Evolutionary conservation across 2,888 invertebrate genomes (phyloP), one percentile per base, ranked within the genome.

Genomic region (Thereva nobilitata): DNA sequence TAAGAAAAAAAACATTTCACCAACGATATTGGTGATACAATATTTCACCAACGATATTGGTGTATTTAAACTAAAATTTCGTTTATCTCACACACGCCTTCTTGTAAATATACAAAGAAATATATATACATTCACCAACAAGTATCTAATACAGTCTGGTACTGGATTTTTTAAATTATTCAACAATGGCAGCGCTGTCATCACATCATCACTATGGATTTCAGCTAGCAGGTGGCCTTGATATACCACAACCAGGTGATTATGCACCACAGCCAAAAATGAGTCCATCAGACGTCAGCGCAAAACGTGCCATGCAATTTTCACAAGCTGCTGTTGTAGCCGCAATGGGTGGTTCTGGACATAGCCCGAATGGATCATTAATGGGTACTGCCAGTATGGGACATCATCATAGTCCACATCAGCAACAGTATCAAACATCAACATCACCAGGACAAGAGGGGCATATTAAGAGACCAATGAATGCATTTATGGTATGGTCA

Each of bases 401-500:
- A 4, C 78, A 79, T 65, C 79, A 79, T 67, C 77, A 77, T 1
- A 72, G 76, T 1, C 78, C 79, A 54, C 79, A 59, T 44, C 66
- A 52, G 38, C 68, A 72, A 47, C 56, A 44, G 23, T 55, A 72
- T 47, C 72, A 76, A 45, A 73, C 78, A 73, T 73, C 77, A 54
- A 78, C 79, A 8, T 79, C 80, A 0, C 80, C 80, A 0, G 80
- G 80, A 0, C 80, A 80, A 70, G 90, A 91, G 74, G 89, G 87
- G 7, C 94, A 95, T 81, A 95, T 97, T 76, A 97, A 97, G 81
- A 84, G 97, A 23, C 97, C 97, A 2, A 97, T 97, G 97, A 97
- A 97, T 83, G 96, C 97, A 0, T 97, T 97, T 82, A 97, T 97
- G 95, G 96, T 81, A 8, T 96, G 96, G 96, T 95, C 95, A 4